Evolutionary conservation across 2,888 invertebrate species (phyloP).

Genomic region (Eupeodes latifasciatus): DNA sequence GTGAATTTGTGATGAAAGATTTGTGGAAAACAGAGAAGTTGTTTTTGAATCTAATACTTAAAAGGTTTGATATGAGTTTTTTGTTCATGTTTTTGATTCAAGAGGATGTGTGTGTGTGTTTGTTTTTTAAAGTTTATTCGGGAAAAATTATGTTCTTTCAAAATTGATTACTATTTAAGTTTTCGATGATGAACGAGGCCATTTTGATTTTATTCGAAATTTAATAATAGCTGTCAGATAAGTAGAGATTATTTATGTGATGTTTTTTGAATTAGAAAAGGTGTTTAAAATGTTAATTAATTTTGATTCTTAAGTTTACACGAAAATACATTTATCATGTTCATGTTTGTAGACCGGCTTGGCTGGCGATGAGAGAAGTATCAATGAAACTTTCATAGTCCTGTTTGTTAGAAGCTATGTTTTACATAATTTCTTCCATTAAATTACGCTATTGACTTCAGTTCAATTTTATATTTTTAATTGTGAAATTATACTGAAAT

Average conservation of each 20-base stretch:
- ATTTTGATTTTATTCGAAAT: conserved; percentile 3
- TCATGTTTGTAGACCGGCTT: neutral
- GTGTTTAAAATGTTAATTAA: neutral
- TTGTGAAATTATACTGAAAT: too few species aligned
- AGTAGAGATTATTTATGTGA: neutral
- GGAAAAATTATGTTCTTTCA: conserved; percentile 2
- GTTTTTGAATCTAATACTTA: neutral
- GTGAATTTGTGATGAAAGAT: conserved; percentile 51
- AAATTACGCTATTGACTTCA: too few species aligned
- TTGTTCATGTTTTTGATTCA: neutral
- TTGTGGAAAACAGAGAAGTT: conserved; percentile 46
- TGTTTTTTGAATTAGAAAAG: neutral
- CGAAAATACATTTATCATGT: neutral
- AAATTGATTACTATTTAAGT: neutral
- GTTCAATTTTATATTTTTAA: too few species aligned
- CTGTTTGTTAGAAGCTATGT: too few species aligned
- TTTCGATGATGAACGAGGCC: conserved; percentile 11
- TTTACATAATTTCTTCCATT: too few species aligned
- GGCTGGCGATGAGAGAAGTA: too few species aligned
- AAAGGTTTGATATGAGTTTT: conserved; percentile 24
- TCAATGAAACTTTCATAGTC: too few species aligned
- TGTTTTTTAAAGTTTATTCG: neutral
- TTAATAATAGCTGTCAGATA: neutral
- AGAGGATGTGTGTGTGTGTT: neutral
- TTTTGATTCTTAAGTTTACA: neutral